Evolutionary conservation across 2,797 vertebrate genomes (phyloP).

Genomic region (Lateolabrax maculatus): DNA sequence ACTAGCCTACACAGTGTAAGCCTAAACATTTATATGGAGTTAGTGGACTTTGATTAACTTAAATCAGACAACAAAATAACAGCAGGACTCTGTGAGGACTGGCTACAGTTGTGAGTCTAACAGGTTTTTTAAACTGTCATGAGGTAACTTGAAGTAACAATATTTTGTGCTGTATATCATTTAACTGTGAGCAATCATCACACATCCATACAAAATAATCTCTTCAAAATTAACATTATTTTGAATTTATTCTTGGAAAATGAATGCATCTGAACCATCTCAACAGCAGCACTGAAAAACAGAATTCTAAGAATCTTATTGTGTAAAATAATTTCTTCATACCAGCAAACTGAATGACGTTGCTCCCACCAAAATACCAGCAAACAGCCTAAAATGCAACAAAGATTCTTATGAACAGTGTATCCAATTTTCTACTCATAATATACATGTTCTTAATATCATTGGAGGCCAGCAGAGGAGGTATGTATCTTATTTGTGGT

Average conservation of each 20-base stretch:
- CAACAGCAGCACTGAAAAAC: background rate
- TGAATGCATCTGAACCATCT: background rate
- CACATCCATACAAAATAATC: background rate
- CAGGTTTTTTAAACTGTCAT: background rate
- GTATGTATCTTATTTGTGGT: background rate
- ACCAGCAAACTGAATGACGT: background rate
- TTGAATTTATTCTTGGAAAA: background rate
- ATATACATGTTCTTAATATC: background rate
- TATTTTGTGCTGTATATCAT: background rate
- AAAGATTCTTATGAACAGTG: background rate
- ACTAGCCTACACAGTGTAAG: background rate
- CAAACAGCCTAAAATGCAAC: background rate
- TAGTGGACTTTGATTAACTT: background rate
- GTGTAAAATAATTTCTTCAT: background rate
- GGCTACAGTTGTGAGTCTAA: background rate
- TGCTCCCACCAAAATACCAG: background rate
- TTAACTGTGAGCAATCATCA: background rate
- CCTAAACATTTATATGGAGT: background rate
- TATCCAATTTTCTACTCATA: background rate
- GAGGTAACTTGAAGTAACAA: background rate
- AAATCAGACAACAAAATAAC: background rate
- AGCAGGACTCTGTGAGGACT: background rate
- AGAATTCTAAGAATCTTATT: background rate
- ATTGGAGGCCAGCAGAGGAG: background rate
- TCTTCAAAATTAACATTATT: too few relatives aligned